A percentile compares a stretch with the other conserved stretches of the same genome.
phyloP scores from a whole-genome alignment of 2,113 vertebrate species.

The Centropus unirufus region DNA sequence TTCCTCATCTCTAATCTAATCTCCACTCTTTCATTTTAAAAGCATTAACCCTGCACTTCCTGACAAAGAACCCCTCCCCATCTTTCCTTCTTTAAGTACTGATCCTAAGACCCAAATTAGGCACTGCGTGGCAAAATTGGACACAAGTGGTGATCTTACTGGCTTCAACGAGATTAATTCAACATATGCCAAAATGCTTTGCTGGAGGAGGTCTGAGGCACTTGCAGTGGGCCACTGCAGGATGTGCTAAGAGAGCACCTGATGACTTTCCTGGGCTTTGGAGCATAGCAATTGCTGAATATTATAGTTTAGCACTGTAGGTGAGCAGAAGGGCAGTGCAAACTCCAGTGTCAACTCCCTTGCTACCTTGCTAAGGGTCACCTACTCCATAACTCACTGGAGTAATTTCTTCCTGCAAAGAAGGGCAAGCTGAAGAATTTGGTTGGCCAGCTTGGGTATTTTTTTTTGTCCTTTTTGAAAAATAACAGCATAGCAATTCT shows the following conservation, averaged over 20 bases:
- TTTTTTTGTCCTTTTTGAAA: background rate
- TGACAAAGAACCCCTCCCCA: too few species aligned
- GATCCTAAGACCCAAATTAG: background rate
- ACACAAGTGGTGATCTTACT: background rate
- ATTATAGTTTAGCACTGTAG: background rate
- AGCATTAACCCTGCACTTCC: too few species aligned
- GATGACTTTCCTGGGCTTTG: background rate
- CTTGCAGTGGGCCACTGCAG: background rate
- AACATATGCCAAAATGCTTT: background rate
- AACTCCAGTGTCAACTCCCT: background rate
- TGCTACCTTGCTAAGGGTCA: background rate
- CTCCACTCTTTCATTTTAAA: too few species aligned
- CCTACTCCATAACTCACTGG: background rate
- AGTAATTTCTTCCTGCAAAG: background rate
- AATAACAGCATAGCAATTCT: slow-evolving; percentile 22
- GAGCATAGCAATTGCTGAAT: background rate
- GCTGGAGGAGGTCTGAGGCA: background rate
- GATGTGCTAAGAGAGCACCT: background rate
- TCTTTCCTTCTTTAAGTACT: background rate
- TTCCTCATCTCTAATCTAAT: too few species aligned
- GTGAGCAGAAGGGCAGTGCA: background rate
- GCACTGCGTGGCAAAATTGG: background rate
- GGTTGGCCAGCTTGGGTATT: background rate
- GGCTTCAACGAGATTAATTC: background rate
- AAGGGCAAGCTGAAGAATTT: slow-evolving; percentile 4